phyloP scores from a whole-genome alignment of 1,140 invertebrate genomes.

The Saccostrea glomerata region DNA sequence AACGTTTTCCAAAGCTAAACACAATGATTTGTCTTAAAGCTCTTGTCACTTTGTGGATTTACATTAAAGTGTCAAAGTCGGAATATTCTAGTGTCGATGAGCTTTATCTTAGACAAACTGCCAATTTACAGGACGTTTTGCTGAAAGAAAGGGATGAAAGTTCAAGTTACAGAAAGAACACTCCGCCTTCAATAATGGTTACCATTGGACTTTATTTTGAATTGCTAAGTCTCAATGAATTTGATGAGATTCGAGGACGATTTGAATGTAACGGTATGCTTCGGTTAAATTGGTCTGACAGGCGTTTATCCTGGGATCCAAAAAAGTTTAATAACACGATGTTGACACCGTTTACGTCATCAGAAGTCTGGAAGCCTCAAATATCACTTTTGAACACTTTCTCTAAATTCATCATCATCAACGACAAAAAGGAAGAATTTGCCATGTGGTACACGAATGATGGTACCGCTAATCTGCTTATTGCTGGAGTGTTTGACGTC shows the following conservation, averaged over 20 bases:
- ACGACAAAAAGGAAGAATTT: background rate
- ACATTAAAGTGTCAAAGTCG: background rate
- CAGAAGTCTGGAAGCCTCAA: constrained; percentile 25
- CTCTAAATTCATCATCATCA: constrained; percentile 25
- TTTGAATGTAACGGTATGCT: constrained; percentile 20
- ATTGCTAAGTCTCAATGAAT: background rate
- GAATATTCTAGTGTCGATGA: background rate
- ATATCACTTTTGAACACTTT: constrained; percentile 23
- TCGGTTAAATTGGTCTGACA: background rate
- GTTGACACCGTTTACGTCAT: background rate
- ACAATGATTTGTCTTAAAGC: background rate
- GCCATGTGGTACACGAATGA: background rate
- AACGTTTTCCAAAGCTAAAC: background rate
- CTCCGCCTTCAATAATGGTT: background rate
- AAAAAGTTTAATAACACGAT: background rate
- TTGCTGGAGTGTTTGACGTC: background rate
- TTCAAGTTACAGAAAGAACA: constrained; percentile 20
- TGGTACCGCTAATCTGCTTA: background rate
- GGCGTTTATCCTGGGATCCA: background rate
- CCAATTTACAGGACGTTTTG: constrained; percentile 14
- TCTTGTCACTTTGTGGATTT: background rate
- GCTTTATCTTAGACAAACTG: background rate
- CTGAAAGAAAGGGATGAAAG: background rate
- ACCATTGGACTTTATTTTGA: constrained; percentile 17
- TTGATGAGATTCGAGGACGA: background rate